Evolutionary conservation across 2,888 invertebrate species (phyloP).

Genomic region (Conomelus anceps): DNA sequence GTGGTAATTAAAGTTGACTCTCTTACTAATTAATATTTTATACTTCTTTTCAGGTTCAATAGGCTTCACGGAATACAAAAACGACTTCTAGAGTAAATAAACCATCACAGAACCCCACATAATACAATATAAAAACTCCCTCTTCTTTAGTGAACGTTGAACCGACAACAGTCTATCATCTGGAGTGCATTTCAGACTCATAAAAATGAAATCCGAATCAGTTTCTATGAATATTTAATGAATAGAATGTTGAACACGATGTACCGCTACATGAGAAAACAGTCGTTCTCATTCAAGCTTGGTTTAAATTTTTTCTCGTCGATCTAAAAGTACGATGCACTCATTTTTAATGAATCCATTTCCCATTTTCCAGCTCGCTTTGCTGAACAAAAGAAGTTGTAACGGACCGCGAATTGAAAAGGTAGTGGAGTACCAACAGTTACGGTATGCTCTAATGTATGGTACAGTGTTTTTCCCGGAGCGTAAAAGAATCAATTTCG

Average conservation of each 20-base stretch:
- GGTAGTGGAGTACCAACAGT: neutral
- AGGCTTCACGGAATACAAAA: no score
- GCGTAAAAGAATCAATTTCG: neutral
- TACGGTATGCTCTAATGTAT: neutral
- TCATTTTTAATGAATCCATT: neutral
- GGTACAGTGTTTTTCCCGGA: neutral
- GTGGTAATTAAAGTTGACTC: no score
- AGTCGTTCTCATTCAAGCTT: neutral
- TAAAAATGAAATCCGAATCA: neutral
- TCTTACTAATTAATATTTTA: no score
- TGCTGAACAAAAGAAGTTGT: neutral
- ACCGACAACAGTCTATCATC: neutral
- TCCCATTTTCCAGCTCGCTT: neutral
- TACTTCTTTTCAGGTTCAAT: no score
- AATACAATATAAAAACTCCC: no score
- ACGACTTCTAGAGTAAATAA: neutral
- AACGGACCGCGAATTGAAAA: neutral
- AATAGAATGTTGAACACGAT: neutral
- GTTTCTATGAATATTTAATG: neutral
- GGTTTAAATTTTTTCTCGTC: neutral
- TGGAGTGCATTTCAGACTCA: neutral
- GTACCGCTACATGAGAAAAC: neutral
- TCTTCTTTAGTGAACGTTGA: neutral
- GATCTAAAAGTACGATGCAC: neutral
- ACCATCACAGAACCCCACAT: neutral